These are phyloP conservation scores for Notechis scutatus DNA, from an alignment of 2,113 vertebrate genomes.

Conservation along the genomic window DNA sequence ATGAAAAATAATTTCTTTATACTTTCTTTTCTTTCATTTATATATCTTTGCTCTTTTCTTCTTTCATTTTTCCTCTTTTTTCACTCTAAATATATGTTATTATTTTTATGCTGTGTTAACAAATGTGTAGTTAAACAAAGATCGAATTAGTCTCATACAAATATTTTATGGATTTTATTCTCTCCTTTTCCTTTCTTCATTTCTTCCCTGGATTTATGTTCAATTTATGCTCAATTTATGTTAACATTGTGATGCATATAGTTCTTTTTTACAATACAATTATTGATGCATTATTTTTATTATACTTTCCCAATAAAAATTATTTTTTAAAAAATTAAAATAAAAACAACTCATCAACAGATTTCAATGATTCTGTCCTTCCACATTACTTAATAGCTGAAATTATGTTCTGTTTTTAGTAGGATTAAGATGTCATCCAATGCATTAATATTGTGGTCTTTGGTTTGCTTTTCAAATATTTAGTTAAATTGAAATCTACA, in stretches of 20 bases:
- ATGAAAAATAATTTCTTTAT: background rate
- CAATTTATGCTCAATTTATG: background rate
- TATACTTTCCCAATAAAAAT: background rate
- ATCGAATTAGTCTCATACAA: background rate
- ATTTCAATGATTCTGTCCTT: background rate
- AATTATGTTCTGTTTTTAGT: background rate
- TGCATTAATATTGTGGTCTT: background rate
- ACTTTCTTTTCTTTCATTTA: background rate
- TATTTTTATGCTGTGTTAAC: background rate
- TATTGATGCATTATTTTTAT: background rate
- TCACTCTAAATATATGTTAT: background rate
- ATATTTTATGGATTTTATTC: background rate
- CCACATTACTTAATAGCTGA: background rate
- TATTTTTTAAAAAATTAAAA: background rate
- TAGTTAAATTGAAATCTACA: conserved; percentile 32
- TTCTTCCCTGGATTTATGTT: no score
- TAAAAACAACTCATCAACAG: background rate
- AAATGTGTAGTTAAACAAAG: background rate
- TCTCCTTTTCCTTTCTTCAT: background rate
- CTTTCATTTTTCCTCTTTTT: background rate
- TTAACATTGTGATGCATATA: background rate
- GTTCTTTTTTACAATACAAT: background rate
- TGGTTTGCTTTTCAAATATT: conserved; percentile 7
- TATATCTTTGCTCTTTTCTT: background rate
- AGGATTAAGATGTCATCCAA: background rate